A percentile compares a stretch with the other conserved stretches of the same genome.
These are phyloP conservation scores for Agrypnia vestita DNA, from an alignment of 1,140 invertebrate genomes.

Conservation along the genomic window DNA sequence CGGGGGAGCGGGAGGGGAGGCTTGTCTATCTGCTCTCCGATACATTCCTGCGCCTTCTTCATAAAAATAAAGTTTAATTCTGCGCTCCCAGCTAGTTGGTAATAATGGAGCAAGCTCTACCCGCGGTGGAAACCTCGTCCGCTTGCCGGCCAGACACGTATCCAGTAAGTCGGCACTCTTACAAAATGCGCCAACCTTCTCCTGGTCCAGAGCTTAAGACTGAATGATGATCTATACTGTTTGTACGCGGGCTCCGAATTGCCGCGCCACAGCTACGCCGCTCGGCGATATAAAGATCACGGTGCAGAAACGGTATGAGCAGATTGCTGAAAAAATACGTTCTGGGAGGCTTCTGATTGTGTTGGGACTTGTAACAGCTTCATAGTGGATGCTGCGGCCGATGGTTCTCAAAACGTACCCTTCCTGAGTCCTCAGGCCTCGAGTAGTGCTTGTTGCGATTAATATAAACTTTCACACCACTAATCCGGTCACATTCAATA, in stretches of 20 bases:
- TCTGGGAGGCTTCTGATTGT: slow-evolving; percentile 59
- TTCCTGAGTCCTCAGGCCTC: too few relatives aligned
- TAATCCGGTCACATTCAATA: too few relatives aligned
- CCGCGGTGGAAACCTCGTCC: not conserved
- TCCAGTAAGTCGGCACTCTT: not conserved
- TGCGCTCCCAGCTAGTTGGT: slow-evolving; percentile 51
- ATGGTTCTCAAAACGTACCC: not conserved
- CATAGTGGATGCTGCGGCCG: slow-evolving; percentile 11
- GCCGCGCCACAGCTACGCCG: not conserved
- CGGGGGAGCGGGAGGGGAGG: not conserved
- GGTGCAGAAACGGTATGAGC: slow-evolving; percentile 43
- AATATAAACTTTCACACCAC: too few relatives aligned
- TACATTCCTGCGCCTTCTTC: slow-evolving; percentile 47
- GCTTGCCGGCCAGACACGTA: not conserved
- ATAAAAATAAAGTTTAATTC: slow-evolving; percentile 60
- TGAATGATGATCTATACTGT: not conserved
- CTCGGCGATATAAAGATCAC: slow-evolving; percentile 40
- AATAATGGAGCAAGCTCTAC: slow-evolving; percentile 53
- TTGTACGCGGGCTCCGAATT: not conserved
- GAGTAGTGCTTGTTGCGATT: too few relatives aligned
- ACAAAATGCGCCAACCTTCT: not conserved
- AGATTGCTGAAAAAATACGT: slow-evolving; percentile 61
- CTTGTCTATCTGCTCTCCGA: not conserved
- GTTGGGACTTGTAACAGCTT: slow-evolving; percentile 58
- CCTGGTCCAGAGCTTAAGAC: too few relatives aligned